Percentiles rank a stretch among this genome's conserved stretches.
Evolutionary conservation across 2,888 invertebrate species (phyloP).

Genomic region (Metellina segmentata): DNA sequence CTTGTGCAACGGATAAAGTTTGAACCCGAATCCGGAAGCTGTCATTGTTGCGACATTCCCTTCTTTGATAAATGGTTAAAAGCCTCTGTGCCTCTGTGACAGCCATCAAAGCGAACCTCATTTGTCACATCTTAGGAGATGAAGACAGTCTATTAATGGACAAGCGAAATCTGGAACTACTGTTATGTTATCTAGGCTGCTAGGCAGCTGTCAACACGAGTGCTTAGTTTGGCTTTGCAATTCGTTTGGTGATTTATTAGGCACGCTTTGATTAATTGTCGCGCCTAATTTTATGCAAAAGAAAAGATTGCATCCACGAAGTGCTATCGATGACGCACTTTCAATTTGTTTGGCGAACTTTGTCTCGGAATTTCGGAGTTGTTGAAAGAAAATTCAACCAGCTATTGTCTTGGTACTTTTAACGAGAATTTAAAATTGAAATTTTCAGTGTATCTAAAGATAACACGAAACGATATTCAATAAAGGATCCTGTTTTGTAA

Average conservation of each 20-base stretch:
- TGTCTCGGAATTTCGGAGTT: too few relatives aligned
- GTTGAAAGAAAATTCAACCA: too few relatives aligned
- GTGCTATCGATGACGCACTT: too few relatives aligned
- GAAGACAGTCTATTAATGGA: constrained; percentile 64
- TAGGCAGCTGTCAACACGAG: constrained; percentile 52
- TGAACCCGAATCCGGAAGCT: constrained; percentile 60
- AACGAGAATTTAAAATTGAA: too few relatives aligned
- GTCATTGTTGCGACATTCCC: constrained; percentile 64
- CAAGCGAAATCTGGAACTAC: constrained; percentile 58
- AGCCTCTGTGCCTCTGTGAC: constrained; percentile 53
- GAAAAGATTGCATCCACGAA: not conserved
- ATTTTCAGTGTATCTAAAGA: too few relatives aligned
- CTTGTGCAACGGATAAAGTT: constrained; percentile 46
- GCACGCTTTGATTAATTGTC: constrained; percentile 40
- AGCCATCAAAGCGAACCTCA: constrained; percentile 63
- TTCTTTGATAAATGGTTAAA: constrained; percentile 68
- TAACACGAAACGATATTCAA: too few relatives aligned
- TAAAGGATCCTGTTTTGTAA: too few relatives aligned
- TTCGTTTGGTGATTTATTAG: constrained; percentile 54
- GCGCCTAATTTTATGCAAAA: constrained; percentile 42
- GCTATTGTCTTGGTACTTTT: too few relatives aligned
- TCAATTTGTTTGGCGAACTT: too few relatives aligned
- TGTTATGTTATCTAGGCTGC: constrained; percentile 46
- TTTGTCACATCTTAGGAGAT: constrained; percentile 62
- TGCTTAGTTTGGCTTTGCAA: constrained; percentile 19